Evolutionary conservation across 2,888 invertebrate species (phyloP), one percentile per base, ranked within the genome.

Genomic region (Auanema freiburgensis): DNA sequence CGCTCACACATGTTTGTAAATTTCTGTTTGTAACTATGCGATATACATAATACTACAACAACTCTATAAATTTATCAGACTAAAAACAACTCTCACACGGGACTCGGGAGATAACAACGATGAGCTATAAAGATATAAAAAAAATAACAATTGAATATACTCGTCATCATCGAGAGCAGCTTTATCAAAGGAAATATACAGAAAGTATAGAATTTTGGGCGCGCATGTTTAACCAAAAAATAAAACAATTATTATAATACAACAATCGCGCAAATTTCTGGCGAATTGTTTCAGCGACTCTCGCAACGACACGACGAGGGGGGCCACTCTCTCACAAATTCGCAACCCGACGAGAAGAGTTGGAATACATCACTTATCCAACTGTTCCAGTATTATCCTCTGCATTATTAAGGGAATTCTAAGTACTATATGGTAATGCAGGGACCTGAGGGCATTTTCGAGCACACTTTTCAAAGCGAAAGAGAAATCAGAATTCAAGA

Each of bases 81-180:
- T 33, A 33, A 33, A 33, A 33, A 50, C 53, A 60, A 60, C 60
- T 60, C 60, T 60, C 60, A 60, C 60, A 54, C 60, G 60, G 53
- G 60, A 50, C 40, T 25, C 33, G 59, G 54, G 60, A 60, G 60
- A 60, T 60, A 60, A 60, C 60, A 60, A 60, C 55, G 33, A 33
- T 33, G 54, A 42, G 55, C 49, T 49, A 50, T 54, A 23, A 60
- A 53, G 49, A 55, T 46, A 46, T 41, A 49, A 14, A 44, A 53
- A 25, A 21, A 25, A 59, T 60, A 46, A 60, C 60, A 53, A 53
- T 49, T 60, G 51, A 33, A 33, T n/a, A 21, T 46, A 46, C 46
- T 46, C 46, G 46, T 46, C 46, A 18, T 46, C 49, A 42, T 51
- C 41, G 59, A 59, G 59, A 59, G 59, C 52, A 46, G 46, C 44